Evolutionary conservation across 2,797 vertebrate genomes (phyloP), one percentile per base, ranked within the genome.

Genomic region (Sebastiscus albofasciatus): DNA sequence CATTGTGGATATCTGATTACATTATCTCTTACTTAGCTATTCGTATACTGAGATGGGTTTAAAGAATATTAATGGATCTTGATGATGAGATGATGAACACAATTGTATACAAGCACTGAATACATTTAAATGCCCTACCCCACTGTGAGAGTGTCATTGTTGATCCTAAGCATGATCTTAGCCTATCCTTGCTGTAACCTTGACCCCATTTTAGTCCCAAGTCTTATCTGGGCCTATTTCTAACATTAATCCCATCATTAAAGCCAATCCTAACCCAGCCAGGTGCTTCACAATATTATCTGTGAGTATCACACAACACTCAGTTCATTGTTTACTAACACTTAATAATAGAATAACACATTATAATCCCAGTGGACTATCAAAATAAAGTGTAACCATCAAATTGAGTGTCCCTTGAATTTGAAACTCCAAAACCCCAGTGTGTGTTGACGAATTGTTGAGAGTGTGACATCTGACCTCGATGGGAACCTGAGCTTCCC

Each of bases 401-500:
- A 49, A 49, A 49, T 8, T 49, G 8, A 49, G 46, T 49, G 18
- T 49, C 46, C 46, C 46, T 49, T 49, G 46, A 49, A 49, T 49
- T 8, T 20, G 46, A 49, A 49, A 49, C 18, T 49, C 46, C 8
- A 18, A 20, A 49, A 9, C 46, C 46, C 18, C 46, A 49, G 46
- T 49, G 18, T 49, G 46, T 49, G 46, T 49, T 49, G 46, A 49
- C 46, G 16, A 49, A 49, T 49, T 20, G 46, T 49, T 49, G 18
- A 49, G 33, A 54, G 52, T 20, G 46, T 54, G 67, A 80, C 69
- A 75, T 74, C 33, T 42, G 65, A 89, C 67, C 71, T 55, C 4
- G 3, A 54, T 12, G 4, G 74, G 31, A 87, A 87, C 31, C 69
- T 83, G 83, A 87, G 83, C 66, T 73, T 59, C 26, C 49, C 62